Percentiles rank a stretch among this genome's conserved stretches.
Conservation (phyloP, 1,140 invertebrate species). For the Drosophila takahashii region DNA sequence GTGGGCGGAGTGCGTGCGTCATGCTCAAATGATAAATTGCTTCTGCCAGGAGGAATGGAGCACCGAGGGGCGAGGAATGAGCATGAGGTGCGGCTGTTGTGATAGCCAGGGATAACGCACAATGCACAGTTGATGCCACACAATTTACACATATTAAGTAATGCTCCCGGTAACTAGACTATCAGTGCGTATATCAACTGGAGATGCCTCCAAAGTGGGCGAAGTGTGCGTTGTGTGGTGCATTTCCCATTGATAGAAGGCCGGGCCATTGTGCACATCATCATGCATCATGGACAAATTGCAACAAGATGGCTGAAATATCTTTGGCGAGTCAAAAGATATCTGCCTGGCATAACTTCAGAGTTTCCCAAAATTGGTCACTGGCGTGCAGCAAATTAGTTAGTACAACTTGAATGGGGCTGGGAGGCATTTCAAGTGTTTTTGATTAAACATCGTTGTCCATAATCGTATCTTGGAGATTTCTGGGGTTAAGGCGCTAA, state of each 20-base stretch:
- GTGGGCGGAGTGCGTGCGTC: constrained; percentile 68
- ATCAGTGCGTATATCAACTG: constrained; percentile 51
- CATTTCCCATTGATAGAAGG: constrained; percentile 2
- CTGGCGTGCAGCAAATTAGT: constrained; percentile 5
- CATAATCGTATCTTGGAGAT: neutral
- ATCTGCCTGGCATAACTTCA: constrained; percentile 18
- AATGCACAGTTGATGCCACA: constrained; percentile 82
- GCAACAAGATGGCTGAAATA: constrained; percentile 62
- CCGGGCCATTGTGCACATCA: constrained; percentile 25
- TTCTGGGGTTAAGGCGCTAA: neutral
- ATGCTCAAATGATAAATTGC: constrained; percentile 82
- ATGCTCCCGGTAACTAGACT: constrained; percentile 72
- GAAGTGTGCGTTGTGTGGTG: neutral
- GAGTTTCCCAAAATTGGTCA: constrained; percentile 4
- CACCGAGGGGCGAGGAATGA: no score
- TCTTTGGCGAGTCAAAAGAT: constrained; percentile 48
- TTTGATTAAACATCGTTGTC: constrained; percentile 28
- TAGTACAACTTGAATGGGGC: neutral
- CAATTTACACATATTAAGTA: constrained; percentile 83
- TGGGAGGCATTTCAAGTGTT: constrained; percentile 5
- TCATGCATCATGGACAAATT: constrained; percentile 62
- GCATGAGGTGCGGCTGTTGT: constrained; percentile 19
- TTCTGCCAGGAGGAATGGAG: constrained; percentile 25
- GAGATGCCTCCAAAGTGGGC: constrained; percentile 20
- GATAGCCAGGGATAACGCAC: constrained; percentile 75